Evolutionary conservation across 2,113 vertebrate genomes (phyloP).

Genomic region (Rhinopithecus roxellana): DNA sequence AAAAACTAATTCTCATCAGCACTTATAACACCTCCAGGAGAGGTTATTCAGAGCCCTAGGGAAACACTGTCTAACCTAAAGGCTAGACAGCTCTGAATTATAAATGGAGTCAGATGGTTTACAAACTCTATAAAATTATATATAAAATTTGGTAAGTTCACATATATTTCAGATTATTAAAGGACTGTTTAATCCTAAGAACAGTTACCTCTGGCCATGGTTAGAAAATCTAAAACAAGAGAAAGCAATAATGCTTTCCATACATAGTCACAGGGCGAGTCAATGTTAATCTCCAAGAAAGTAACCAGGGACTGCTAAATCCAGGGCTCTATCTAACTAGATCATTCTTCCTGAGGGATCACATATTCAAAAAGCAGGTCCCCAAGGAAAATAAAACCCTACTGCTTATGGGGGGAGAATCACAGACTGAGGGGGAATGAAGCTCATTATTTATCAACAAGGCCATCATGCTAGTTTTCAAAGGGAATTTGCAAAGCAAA

Average conservation of each 20-base stretch:
- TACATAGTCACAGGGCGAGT: neutral
- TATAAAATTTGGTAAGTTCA: neutral
- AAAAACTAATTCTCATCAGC: neutral
- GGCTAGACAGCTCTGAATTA: neutral
- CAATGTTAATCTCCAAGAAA: neutral
- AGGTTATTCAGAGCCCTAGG: neutral
- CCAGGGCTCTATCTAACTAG: slow-evolving; percentile 18
- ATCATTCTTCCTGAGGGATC: neutral
- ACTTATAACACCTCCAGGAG: neutral
- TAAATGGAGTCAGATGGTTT: neutral
- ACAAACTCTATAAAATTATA: neutral
- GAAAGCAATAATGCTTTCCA: slow-evolving; percentile 24
- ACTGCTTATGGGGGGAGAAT: slow-evolving; percentile 7
- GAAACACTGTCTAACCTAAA: neutral
- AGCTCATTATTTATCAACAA: slow-evolving; percentile 1
- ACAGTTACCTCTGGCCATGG: neutral
- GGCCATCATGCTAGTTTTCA: neutral
- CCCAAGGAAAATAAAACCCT: slow-evolving; percentile 50
- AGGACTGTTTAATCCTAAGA: neutral
- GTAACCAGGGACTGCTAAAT: slow-evolving; percentile 20
- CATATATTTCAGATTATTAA: slow-evolving; percentile 29
- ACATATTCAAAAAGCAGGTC: neutral
- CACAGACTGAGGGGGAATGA: neutral
- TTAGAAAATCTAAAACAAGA: slow-evolving; percentile 40
- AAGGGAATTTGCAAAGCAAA: slow-evolving; percentile 17